Base-by-base conservation (phyloP, 2,888 invertebrate genomes). In the Mechanitis mazaeus region DNA sequence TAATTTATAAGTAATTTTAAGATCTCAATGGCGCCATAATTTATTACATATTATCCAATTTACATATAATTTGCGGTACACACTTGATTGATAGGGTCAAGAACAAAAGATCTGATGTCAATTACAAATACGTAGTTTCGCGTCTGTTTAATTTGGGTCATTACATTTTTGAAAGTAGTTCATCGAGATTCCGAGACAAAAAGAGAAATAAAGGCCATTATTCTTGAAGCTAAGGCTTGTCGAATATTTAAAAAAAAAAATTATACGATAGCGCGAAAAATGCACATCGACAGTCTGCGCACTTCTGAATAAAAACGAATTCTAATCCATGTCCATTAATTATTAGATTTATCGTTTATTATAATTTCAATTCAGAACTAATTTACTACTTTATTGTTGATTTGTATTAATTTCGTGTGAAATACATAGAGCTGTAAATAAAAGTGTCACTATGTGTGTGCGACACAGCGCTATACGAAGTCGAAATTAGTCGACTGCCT, bases 151-250 rank as follows among this genome's bases (percentile, higher is more conserved):
- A 84, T 81, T 83, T 83, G 72, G 84, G 84, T 84, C 83, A 79
- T 71, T 69, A 72, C 69, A 74, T 75, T 82, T 87, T 85, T 75
- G 87, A 87, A 86, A 87, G 87, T 85, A 81, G 83, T 84, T 77
- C 82, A 83, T 83, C 84, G 77, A 85, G 86, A 81, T 84, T 80
- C 79, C 80, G 72, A 63, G 70, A 69, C 75, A 69, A 71, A 80
- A 75, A 79, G 78, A 81, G 69, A 69, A 63, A 64, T 76, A 80
- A 83, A 85, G 84, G 85, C 74, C 84, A 76, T 69, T 74, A 75
- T 76, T 73, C 67, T 70, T 28, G 35, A 56, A 54, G 60, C 61
- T 67, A 56, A 57, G 57, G 50, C 38, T 55, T 58, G 59, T 45
- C 45, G 59, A 56, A 56, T 60, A 60, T 62, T 55, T 2, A 20